These are phyloP conservation scores for Synodontis membranacea DNA, from an alignment of 2,113 vertebrate genomes.

Conservation along the genomic window DNA sequence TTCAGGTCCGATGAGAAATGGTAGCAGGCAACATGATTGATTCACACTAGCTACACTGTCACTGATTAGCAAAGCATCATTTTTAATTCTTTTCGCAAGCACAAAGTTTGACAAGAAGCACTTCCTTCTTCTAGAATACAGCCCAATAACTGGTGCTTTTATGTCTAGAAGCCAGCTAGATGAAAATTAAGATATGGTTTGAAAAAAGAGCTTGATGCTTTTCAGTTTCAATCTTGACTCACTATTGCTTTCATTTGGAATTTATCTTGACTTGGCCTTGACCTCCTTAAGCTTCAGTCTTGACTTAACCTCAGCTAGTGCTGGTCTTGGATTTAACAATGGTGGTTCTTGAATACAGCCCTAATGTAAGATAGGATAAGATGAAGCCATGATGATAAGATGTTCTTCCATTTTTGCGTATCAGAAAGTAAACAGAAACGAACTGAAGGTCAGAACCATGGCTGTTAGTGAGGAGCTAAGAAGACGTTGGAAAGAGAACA, in stretches of 20 bases:
- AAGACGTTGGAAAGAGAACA: no score
- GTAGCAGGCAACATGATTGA: background rate
- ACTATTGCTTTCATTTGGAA: no score
- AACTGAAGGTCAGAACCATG: no score
- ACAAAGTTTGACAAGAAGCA: background rate
- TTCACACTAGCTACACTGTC: no score
- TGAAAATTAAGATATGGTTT: background rate
- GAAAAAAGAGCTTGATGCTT: background rate
- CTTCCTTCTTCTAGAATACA: background rate
- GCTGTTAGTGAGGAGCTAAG: no score
- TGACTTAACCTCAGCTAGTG: background rate
- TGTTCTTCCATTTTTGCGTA: background rate
- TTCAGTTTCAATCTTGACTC: background rate
- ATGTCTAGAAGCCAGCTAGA: background rate
- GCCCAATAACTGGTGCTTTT: background rate
- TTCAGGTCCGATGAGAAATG: no score
- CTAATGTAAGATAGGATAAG: background rate
- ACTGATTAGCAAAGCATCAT: no score
- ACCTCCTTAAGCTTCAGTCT: background rate
- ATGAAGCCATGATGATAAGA: background rate
- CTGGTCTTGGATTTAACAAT: background rate
- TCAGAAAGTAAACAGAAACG: background rate
- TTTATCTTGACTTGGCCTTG: background rate
- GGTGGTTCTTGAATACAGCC: background rate
- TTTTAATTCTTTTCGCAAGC: background rate